Conservation (phyloP, 2,888 invertebrate species). For the Cartodere bifasciata region DNA sequence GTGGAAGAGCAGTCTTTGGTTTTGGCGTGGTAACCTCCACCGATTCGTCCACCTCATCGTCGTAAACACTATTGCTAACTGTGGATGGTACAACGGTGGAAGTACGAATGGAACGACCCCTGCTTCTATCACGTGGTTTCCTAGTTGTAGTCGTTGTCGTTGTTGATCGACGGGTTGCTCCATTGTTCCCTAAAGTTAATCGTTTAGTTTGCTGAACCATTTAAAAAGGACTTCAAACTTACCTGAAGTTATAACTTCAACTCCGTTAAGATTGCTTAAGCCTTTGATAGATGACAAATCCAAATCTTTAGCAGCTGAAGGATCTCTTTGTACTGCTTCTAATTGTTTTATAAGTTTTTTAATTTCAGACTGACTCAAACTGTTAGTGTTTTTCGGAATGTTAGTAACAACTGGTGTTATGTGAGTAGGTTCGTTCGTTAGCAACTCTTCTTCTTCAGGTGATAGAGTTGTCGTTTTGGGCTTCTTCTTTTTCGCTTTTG, state of each 20-base stretch:
- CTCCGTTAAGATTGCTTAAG: slow-evolving; percentile 22
- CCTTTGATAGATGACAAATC: slow-evolving; percentile 27
- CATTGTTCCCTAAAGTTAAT: slow-evolving; percentile 2
- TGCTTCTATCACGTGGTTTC: too few species aligned
- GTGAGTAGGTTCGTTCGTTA: slow-evolving; percentile 28
- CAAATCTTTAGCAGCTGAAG: slow-evolving; percentile 23
- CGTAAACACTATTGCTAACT: slow-evolving; percentile 18
- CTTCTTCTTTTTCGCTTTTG: slow-evolving; percentile 13
- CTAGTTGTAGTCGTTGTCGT: slow-evolving; percentile 14
- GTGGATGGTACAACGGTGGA: slow-evolving; percentile 14
- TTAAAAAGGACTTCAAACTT: slow-evolving; percentile 5
- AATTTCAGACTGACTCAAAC: slow-evolving; percentile 26
- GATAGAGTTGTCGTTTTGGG: slow-evolving; percentile 19
- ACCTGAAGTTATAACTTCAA: slow-evolving; percentile 10
- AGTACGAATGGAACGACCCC: slow-evolving; percentile 12
- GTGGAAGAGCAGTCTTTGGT: slow-evolving; percentile 23
- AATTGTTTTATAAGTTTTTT: slow-evolving; percentile 27
- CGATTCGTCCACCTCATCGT: slow-evolving; percentile 16
- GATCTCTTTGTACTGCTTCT: slow-evolving; percentile 30
- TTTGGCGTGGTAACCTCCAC: slow-evolving; percentile 13
- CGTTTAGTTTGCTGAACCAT: too few species aligned
- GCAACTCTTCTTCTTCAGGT: slow-evolving; percentile 21
- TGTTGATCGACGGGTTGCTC: slow-evolving; percentile 6
- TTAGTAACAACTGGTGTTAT: slow-evolving; percentile 25
- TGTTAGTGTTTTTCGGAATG: slow-evolving; percentile 15